Percentiles rank a stretch among this genome's conserved stretches.
These are phyloP conservation scores for Microcebus griseorufus DNA, from an alignment of 2,113 vertebrate genomes.

Conservation along the genomic window DNA sequence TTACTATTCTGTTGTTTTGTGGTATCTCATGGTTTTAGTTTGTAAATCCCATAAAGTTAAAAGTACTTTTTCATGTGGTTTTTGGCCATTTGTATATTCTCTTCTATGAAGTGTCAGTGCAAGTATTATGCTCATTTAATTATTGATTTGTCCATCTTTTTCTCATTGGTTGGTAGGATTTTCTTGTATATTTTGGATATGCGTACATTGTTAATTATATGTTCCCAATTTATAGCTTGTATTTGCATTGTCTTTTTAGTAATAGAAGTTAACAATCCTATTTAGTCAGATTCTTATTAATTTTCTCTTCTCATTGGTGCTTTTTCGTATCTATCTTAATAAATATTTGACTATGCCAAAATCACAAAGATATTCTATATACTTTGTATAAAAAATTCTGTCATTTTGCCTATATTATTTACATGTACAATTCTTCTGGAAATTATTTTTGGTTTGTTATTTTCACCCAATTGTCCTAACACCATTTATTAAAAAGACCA, in stretches of 20 bases:
- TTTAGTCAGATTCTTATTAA: background rate
- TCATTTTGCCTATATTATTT: background rate
- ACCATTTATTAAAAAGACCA: too few relatives aligned
- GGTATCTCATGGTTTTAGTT: background rate
- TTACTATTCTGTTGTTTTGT: background rate
- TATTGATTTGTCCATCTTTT: background rate
- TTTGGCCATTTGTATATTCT: background rate
- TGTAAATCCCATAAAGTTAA: background rate
- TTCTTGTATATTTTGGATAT: background rate
- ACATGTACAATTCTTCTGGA: too few relatives aligned
- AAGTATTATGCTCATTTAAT: background rate
- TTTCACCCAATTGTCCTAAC: too few relatives aligned
- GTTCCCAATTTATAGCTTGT: background rate
- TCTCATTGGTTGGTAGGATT: background rate
- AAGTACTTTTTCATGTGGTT: background rate
- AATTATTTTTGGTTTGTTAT: too few relatives aligned
- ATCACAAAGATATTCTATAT: background rate
- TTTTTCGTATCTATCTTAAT: background rate
- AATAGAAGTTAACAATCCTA: background rate
- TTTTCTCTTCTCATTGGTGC: background rate
- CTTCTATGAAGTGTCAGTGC: background rate
- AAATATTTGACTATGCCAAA: background rate
- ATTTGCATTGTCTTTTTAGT: background rate
- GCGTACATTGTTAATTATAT: background rate
- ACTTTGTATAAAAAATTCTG: background rate